Evolutionary conservation across 1,140 invertebrate genomes (phyloP), one percentile per base, ranked within the genome.

Genomic region (Brachystomella parvula): DNA sequence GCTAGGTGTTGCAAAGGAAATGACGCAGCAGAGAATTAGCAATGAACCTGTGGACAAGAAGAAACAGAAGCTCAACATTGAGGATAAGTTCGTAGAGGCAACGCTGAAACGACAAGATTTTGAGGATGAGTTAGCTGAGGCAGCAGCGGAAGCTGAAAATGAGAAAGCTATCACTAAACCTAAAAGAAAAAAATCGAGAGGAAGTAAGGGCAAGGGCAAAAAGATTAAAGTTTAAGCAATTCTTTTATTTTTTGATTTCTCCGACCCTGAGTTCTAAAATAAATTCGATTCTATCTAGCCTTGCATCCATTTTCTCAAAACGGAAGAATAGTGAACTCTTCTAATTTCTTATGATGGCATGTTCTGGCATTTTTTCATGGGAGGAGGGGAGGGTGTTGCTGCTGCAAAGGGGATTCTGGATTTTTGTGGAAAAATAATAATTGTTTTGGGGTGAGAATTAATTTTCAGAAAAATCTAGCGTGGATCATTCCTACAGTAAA

Each of bases 71-170:
- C 24, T 53, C 31, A 35, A 33, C 17, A 3, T 47, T 6, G 60
- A 62, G 24, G 32, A 47, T 3, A 62, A 62, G 30, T 62, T 12
- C 28, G 30, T 62, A 3, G 60, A 44, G 3, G 24, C 3, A 29
- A 31, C 30, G 6, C 19, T 15, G 24, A 62, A 24, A 29, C 30
- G 33, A 39, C 60, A 19, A 24, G 60, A 62, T 35, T 62, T 35
- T 62, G 60, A 62, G 39, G 60, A 62, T 15, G 32, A 26, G 3
- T 12, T 26, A 62, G 60, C 30, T 3, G 60, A 62, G 28, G 33
- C 60, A 29, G 39, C 24, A 19, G 30, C 30, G 3, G n/a, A 12
- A 39, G 60, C 30, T 29, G 57, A 9, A 59, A 29, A 3, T 15
- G 30, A 59, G 57, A 59, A 59, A 29, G n/a, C 9, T 21, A 15